Base-by-base conservation (phyloP, 2,888 invertebrate genomes). In the Himalopsyche anomala region DNA sequence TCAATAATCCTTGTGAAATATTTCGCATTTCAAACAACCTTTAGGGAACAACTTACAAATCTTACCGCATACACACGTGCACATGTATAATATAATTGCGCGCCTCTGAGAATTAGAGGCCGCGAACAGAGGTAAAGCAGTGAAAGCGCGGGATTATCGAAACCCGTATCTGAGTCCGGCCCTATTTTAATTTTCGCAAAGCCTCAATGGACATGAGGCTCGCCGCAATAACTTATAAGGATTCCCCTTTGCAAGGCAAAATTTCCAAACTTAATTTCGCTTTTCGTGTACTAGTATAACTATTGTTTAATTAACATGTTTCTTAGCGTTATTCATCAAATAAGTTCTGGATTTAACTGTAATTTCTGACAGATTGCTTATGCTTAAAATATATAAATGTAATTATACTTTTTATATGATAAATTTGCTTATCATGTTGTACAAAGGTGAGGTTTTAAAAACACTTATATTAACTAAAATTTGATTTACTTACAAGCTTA, bases 281-380 rank as follows among this genome's bases (percentile, higher is more conserved):
- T 74, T 36, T 36, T 36, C 74, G 36, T 74, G 38, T 38, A 74
- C 74, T 74, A 0, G 28, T 36, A 36, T 74, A 74, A 38, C 74
- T 74, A 74, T 36, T 74, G 36, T 74, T 74, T 74, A 74, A 74
- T 74, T 74, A 74, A 74, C 74, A 51, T 74, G 74, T 15, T 28
- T 15, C 15, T 28, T 38, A 12, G 38, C 38, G 15, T 38, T 74
- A 74, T 74, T 74, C 28, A 74, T 74, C 36, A 74, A 74, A 74
- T 36, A 36, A 36, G 28, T 36, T 36, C 38, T 12, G 74, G 28
- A 36, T 74, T 74, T 15, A 12, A 36, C 36, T 62, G 8, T 28
- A 11, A 62, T 19, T 28, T 51, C 51, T 51, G 51, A 51, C 51
- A 15, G 15, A 51, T 3, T 15, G 51, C 8, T 51, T 4, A 51